phyloP scores from a whole-genome alignment of 2,797 vertebrate genomes.

The Tolypeutes matacus region DNA sequence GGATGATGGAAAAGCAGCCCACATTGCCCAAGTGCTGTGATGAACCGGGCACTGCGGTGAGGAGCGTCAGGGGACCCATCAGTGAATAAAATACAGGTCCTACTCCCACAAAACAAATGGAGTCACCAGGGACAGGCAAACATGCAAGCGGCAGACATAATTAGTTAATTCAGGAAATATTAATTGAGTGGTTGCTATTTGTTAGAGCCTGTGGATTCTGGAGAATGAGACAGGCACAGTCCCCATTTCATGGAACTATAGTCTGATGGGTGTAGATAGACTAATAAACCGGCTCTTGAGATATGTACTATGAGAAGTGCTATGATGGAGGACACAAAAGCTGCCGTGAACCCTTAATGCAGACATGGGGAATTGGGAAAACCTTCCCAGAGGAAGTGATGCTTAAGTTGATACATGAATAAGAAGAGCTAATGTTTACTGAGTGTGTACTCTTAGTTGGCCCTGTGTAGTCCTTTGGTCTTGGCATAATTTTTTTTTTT shows the following conservation, averaged over 20 bases:
- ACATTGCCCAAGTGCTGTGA: background rate
- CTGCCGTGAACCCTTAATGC: background rate
- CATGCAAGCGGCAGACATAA: background rate
- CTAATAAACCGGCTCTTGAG: background rate
- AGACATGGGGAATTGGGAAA: background rate
- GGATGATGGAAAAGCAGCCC: background rate
- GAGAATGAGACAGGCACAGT: background rate
- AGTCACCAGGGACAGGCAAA: background rate
- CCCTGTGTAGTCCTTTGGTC: background rate
- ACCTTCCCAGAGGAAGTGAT: background rate
- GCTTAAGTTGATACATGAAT: background rate
- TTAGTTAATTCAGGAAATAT: slow-evolving; percentile 14
- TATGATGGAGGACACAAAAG: background rate
- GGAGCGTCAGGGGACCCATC: background rate
- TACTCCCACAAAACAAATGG: background rate
- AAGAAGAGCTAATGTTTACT: background rate
- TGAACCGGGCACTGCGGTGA: background rate
- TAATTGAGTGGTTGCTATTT: background rate
- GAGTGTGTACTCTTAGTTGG: background rate
- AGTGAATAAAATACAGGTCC: background rate
- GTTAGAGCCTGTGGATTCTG: background rate
- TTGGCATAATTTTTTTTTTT: background rate
- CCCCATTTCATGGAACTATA: background rate
- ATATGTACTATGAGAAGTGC: background rate
- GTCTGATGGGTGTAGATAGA: background rate